phyloP scores from a whole-genome alignment of 2,888 invertebrate species.

The Meandrusa payeni region DNA sequence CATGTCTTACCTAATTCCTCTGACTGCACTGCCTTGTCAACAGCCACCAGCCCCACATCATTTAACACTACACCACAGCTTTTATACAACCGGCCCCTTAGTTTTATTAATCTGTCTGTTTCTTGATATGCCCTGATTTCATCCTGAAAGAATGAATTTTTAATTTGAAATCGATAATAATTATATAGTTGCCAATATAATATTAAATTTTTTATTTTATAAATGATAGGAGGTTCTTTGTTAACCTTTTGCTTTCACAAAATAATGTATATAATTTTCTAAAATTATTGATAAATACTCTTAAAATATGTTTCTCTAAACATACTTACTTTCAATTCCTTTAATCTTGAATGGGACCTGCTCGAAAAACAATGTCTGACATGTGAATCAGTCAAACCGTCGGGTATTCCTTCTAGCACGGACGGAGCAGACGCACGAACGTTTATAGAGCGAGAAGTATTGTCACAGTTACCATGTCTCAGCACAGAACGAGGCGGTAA shows the following conservation, averaged over 20 bases:
- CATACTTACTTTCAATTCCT: constrained; percentile 62
- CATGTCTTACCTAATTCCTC: constrained; percentile 34
- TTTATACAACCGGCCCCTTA: constrained; percentile 54
- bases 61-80: constrained; percentile 62
- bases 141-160: constrained; percentile 51
- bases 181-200: too few species aligned
- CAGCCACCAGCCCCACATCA: constrained; percentile 48
- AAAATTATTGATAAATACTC: too few species aligned
- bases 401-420: constrained; percentile 35
- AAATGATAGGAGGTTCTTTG: too few species aligned
- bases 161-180: too few species aligned
- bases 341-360: constrained; percentile 55
- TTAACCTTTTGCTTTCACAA: too few species aligned
- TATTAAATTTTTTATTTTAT: too few species aligned
- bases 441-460: constrained; percentile 35
- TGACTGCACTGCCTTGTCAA: constrained; percentile 60
- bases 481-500: constrained; percentile 41
- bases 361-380: constrained; percentile 53
- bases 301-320: too few species aligned
- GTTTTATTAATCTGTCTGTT: constrained; percentile 48
- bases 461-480: constrained; percentile 30
- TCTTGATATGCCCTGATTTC: constrained; percentile 65
- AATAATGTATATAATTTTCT: too few species aligned
- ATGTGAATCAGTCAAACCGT: constrained; percentile 48
- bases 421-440: constrained; percentile 48